Evolutionary conservation across 2,797 vertebrate genomes (phyloP).

Genomic region (Menidia menidia): DNA sequence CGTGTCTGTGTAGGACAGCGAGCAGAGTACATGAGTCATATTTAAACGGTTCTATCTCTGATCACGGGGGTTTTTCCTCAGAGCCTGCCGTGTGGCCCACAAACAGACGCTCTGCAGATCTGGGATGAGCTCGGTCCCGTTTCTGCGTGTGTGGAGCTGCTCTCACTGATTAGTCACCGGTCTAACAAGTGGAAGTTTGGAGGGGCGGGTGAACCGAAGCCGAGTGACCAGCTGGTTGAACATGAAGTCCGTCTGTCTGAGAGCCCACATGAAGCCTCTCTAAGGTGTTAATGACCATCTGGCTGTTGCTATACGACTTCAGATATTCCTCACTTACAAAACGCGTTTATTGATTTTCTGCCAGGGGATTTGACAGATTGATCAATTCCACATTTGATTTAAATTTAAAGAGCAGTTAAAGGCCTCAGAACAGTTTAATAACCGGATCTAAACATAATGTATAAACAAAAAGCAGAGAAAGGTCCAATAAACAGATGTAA

Average conservation of each 20-base stretch:
- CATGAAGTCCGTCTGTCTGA: slow-evolving; percentile 12
- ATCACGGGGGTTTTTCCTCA: too few relatives aligned
- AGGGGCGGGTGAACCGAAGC: slow-evolving; percentile 14
- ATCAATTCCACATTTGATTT: background rate
- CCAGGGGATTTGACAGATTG: background rate
- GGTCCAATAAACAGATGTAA: too few relatives aligned
- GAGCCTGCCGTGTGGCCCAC: too few relatives aligned
- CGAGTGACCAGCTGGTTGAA: slow-evolving; percentile 8
- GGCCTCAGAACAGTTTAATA: background rate
- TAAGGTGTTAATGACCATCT: background rate
- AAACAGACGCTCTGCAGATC: too few relatives aligned
- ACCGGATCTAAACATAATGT: background rate
- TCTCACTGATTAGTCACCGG: background rate
- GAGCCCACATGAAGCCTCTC: background rate
- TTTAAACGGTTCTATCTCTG: too few relatives aligned
- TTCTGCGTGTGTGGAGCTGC: too few relatives aligned
- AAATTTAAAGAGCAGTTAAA: background rate
- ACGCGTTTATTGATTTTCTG: too few relatives aligned
- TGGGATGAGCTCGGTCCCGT: too few relatives aligned
- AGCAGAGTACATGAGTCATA: too few relatives aligned
- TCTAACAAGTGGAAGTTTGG: slow-evolving; percentile 4
- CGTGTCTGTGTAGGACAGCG: too few relatives aligned
- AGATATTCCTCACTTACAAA: background rate
- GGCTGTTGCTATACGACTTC: background rate
- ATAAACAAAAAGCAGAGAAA: too few relatives aligned